Evolutionary conservation across 2,113 vertebrate genomes (phyloP), one percentile per base, ranked within the genome.

Genomic region (Equus przewalskii): DNA sequence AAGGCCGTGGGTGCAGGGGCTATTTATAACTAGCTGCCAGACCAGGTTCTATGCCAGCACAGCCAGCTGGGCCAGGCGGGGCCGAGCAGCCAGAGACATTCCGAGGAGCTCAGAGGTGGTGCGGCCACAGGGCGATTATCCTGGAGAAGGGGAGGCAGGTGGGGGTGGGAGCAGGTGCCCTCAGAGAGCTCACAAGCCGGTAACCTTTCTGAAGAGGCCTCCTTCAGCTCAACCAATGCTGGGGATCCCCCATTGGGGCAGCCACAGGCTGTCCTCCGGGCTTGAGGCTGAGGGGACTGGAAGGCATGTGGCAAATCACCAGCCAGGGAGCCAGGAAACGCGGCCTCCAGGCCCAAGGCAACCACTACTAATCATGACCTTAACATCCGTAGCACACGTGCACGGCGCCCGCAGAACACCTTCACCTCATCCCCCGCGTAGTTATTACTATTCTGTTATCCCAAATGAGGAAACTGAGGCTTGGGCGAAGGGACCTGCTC

Each of bases 11-110:
- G 94, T 69, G 62, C 97, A 85, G 64, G 49, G 82, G 72, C 95
- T 96, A 92, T 96, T 97, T 96, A 94, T 92, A 96, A 81, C 94
- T 22, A 30, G 83, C 84, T 76, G 60, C 30, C 73, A 79, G 88
- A 86, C 88, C 88, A 92, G 96, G 41, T 80, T 64, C 88, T 19
- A 26, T 0, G 36, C 84, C 81, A 65, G 46, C 95, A 73, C 7
- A 51, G n/a, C 62, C 56, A 46, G 84, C 65, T 24, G 24, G 81
- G 85, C 83, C 73, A 49, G 84, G 96, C 70, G 54, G 84, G 26
- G 46, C 81, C 36, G 19, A 56, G 76, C 75, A 78, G 91, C 46
- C 58, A 21, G 44, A 44, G 79, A 76, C 36, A 44, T 12, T 5
- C 75, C 7, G 33, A 65, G 79, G 80, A 15, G 24, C 14, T 56